These are phyloP conservation scores for Campylorhamphus procurvoides DNA, from an alignment of 2,113 vertebrate genomes.

Conservation along the genomic window DNA sequence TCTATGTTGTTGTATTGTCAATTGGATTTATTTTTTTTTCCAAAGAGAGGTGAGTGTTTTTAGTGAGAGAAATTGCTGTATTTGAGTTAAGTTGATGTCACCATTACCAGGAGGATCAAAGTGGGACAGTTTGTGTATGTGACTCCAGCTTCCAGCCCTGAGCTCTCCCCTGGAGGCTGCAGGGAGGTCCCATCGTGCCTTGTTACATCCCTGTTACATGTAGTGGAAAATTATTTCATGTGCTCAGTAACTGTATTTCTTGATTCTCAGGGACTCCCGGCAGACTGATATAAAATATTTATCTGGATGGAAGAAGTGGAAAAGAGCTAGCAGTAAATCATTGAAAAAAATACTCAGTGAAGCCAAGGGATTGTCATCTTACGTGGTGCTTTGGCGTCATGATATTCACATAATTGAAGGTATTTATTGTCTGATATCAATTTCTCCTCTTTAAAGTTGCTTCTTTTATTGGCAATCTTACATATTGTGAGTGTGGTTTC, in stretches of 20 bases:
- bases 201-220: neutral
- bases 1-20: neutral
- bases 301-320: constrained; percentile 81
- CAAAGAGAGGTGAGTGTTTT: neutral
- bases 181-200: neutral
- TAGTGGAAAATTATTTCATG: neutral
- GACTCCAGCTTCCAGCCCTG: neutral
- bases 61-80: neutral
- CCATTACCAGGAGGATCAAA: neutral
- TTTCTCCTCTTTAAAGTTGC: neutral
- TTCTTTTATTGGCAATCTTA: neutral
- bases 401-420: constrained; percentile 85
- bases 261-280: constrained; percentile 59
- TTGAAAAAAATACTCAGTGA: constrained; percentile 76
- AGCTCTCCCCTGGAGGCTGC: neutral
- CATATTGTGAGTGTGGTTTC: neutral
- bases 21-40: neutral
- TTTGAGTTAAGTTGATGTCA: neutral
- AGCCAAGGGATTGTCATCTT: constrained; percentile 55
- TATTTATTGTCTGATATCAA: neutral
- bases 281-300: constrained; percentile 48
- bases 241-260: neutral
- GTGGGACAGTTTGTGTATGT: neutral
- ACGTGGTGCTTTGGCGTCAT: constrained; percentile 86
- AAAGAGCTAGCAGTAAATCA: constrained; percentile 67